Percentiles rank a stretch among this genome's conserved stretches.
Conservation (phyloP, 1,140 invertebrate genomes). For the Drosophila santomea region DNA sequence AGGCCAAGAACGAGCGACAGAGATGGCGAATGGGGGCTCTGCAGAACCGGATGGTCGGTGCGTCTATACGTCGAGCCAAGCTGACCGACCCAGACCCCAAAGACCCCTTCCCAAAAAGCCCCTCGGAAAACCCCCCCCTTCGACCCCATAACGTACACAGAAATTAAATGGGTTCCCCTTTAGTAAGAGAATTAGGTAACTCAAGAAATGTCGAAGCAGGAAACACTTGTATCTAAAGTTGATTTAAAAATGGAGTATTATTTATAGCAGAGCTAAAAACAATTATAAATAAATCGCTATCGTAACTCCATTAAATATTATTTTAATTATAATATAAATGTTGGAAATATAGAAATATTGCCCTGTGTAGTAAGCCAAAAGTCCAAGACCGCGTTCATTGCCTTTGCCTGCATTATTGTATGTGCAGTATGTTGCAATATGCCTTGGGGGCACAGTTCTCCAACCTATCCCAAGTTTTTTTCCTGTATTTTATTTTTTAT, state of each 20-base stretch:
- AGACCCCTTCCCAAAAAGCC: slow-evolving; percentile 14
- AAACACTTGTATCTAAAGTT: no score
- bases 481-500: slow-evolving; percentile 12
- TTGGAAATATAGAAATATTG: not conserved
- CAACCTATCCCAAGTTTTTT: slow-evolving; percentile 77
- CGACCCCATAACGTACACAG: slow-evolving; percentile 11
- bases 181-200: no score
- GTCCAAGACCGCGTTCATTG: slow-evolving; percentile 38
- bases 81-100: slow-evolving; percentile 47
- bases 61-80: slow-evolving; percentile 25
- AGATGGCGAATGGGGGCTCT: slow-evolving; percentile 7
- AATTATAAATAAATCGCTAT: no score
- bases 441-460: slow-evolving; percentile 73
- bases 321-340: no score
- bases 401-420: slow-evolving; percentile 46
- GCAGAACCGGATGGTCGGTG: slow-evolving; percentile 71
- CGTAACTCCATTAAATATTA: not conserved
- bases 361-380: slow-evolving; percentile 19
- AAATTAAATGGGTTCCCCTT: not conserved
- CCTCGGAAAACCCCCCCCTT: slow-evolving; percentile 9
- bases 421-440: slow-evolving; percentile 38
- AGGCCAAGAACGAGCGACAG: not conserved
- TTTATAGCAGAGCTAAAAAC: no score
- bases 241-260: no score
- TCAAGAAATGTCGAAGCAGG: no score